A percentile compares a stretch with the other conserved stretches of the same genome.
Conservation (phyloP, 2,888 invertebrate genomes). For the Cephonodes hylas region DNA sequence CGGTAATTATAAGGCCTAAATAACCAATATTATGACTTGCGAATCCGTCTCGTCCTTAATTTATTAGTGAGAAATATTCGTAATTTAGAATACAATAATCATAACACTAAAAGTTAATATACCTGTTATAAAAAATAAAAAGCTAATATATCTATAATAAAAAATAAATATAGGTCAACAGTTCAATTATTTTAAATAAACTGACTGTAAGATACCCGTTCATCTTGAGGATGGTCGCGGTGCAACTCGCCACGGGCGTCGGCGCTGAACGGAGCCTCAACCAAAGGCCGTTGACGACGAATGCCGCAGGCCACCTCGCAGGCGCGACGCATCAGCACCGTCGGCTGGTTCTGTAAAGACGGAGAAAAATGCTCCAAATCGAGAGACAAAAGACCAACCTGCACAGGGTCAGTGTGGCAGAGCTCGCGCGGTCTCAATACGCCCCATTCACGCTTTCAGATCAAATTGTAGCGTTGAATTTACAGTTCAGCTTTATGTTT, state of each 20-base stretch:
- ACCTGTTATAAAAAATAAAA: no score
- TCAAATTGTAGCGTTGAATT: neutral
- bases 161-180: neutral
- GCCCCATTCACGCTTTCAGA: neutral
- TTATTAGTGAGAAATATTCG: no score
- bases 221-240: constrained; percentile 58
- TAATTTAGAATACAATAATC: no score
- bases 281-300: constrained; percentile 55
- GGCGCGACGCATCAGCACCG: constrained; percentile 62
- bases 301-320: constrained; percentile 64
- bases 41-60: no score
- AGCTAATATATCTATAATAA: no score
- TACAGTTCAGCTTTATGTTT: neutral
- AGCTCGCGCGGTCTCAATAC: neutral
- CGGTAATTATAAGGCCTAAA: no score
- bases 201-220: constrained; percentile 41
- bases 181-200: neutral
- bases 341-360: constrained; percentile 60
- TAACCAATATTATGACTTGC: no score
- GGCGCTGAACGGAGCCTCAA: constrained; percentile 42
- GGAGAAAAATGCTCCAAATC: neutral
- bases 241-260: constrained; percentile 46
- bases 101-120: no score
- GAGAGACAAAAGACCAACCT: no score
- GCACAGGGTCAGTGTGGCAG: neutral